phyloP scores from a whole-genome alignment of 37 sponge, comb jelly and placozoan genomes.

The Axinella damicornis region DNA sequence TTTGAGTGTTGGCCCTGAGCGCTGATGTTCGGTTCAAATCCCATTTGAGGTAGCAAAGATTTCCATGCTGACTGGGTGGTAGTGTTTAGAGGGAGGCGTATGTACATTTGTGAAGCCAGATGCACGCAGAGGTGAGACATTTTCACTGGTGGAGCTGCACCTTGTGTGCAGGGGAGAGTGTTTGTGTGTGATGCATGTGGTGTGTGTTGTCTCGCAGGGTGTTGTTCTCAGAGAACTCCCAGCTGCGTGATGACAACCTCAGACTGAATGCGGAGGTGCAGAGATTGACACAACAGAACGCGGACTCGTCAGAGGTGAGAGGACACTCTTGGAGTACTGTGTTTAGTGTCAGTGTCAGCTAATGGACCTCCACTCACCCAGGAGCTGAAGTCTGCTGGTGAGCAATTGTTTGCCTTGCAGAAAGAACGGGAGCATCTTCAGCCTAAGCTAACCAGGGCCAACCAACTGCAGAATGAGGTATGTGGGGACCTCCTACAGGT shows the following conservation, averaged over 20 bases:
- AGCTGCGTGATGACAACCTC: constrained; percentile 12
- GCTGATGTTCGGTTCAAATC: no score
- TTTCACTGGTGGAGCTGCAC: no score
- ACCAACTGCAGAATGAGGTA: constrained; percentile 30
- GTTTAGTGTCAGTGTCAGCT: background rate
- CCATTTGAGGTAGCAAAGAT: no score
- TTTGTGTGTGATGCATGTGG: no score
- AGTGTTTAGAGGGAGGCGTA: no score
- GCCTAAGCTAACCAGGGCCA: constrained; percentile 27
- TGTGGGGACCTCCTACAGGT: no score
- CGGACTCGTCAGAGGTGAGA: constrained; percentile 24
- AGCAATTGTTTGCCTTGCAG: constrained; percentile 39
- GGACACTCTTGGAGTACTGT: no score
- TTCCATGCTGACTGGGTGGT: no score
- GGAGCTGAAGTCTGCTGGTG: constrained; percentile 26
- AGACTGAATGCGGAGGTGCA: constrained; percentile 27
- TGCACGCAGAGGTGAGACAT: no score
- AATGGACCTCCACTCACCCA: background rate
- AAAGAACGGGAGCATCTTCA: constrained; percentile 16
- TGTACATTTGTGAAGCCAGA: no score
- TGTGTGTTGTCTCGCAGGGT: background rate
- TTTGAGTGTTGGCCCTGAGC: no score
- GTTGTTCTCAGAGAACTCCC: constrained; percentile 7
- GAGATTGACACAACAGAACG: background rate
- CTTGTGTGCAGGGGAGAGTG: no score